These are phyloP conservation scores for Malachius bipustulatus DNA, from an alignment of 2,888 invertebrate species.

Conservation along the genomic window DNA sequence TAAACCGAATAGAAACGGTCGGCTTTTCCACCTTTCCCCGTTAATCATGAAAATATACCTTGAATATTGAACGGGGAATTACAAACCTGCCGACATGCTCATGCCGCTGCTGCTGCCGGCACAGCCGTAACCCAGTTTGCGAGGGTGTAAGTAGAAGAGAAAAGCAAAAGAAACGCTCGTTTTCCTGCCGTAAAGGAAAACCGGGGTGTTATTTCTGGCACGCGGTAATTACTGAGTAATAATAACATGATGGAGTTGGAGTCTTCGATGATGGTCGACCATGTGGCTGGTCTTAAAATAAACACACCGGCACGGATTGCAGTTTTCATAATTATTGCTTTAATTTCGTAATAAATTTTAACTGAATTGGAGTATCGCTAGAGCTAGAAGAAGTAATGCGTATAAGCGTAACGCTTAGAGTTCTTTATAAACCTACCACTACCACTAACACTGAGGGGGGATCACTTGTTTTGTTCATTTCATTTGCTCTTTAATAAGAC, in stretches of 20 bases:
- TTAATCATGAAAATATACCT: conserved; percentile 22
- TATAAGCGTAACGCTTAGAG: too few relatives aligned
- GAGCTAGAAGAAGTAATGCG: too few relatives aligned
- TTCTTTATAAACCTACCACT: too few relatives aligned
- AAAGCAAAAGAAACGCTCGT: too few relatives aligned
- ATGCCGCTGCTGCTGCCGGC: too few relatives aligned
- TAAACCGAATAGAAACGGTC: conserved; percentile 26
- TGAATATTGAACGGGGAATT: neutral
- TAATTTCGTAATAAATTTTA: conserved; percentile 18
- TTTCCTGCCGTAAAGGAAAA: conserved; percentile 19
- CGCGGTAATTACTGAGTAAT: conserved; percentile 21
- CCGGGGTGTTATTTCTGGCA: conserved; percentile 18
- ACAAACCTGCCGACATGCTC: too few relatives aligned
- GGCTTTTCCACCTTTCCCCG: conserved; percentile 21
- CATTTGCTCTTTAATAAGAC: too few relatives aligned
- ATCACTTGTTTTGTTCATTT: too few relatives aligned
- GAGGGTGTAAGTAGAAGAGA: too few relatives aligned
- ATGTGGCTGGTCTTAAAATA: conserved; percentile 21
- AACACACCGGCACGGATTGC: conserved; percentile 21
- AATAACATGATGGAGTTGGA: conserved; percentile 18
- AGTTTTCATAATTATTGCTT: conserved; percentile 27
- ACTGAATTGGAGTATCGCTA: conserved; percentile 13
- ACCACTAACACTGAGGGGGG: too few relatives aligned
- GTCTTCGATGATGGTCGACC: conserved; percentile 13
- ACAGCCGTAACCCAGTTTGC: too few relatives aligned